Evolutionary conservation across 37 sponge, comb jelly and placozoan genomes (phyloP).

Genomic region (Aphrocallistes beatrix): DNA sequence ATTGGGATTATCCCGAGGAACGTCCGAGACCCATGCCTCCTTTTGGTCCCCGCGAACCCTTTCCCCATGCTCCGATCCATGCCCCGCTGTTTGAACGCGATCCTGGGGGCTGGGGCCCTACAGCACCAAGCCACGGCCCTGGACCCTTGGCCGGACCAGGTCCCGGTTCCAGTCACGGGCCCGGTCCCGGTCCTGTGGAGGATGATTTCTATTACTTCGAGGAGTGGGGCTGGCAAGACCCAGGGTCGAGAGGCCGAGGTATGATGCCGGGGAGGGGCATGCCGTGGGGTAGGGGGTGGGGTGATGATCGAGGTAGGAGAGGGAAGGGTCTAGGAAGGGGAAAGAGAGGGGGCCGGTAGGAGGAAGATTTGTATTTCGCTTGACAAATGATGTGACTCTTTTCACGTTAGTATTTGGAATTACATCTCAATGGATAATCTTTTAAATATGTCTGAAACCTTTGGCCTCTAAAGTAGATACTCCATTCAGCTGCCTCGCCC

Average conservation of each 20-base stretch:
- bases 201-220: background rate
- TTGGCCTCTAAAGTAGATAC: too few relatives aligned
- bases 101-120: background rate
- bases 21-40: slow-evolving; percentile 8
- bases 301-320: background rate
- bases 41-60: background rate
- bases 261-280: slow-evolving; percentile 7
- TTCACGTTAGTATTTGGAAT: too few relatives aligned
- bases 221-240: background rate
- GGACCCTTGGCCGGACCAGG: background rate
- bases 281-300: slow-evolving; percentile 1
- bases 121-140: background rate
- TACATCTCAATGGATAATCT: too few relatives aligned
- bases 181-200: background rate
- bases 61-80: background rate
- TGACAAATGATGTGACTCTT: too few relatives aligned
- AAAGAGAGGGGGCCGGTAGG: background rate
- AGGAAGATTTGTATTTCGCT: too few relatives aligned
- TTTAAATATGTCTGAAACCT: too few relatives aligned
- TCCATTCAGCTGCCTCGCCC: too few relatives aligned
- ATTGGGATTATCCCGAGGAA: slow-evolving; percentile 10
- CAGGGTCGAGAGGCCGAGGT: background rate
- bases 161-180: background rate
- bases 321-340: background rate
- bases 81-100: background rate